These are phyloP conservation scores for Parambassis ranga DNA, from an alignment of 2,797 vertebrate genomes.

Conservation along the genomic window DNA sequence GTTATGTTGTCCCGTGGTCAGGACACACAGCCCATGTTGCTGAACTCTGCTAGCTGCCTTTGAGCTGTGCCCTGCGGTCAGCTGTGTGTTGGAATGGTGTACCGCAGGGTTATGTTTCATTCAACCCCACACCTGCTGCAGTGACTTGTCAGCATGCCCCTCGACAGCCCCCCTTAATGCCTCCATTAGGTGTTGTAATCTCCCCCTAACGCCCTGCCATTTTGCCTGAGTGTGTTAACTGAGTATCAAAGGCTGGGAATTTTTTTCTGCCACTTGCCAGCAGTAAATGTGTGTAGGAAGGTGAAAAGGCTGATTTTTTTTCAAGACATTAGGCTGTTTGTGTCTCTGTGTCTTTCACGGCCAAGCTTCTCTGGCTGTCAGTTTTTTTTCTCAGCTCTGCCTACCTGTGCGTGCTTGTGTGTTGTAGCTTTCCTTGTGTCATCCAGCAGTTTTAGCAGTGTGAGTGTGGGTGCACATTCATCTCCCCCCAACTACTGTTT, in stretches of 20 bases:
- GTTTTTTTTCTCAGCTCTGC: slow-evolving; percentile 1
- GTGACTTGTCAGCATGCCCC: slow-evolving; percentile 64
- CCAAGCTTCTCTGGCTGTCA: slow-evolving; percentile 25
- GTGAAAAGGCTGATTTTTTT: slow-evolving; percentile 45
- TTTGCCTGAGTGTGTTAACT: slow-evolving; percentile 70
- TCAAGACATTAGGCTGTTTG: background rate
- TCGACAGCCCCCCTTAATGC: slow-evolving; percentile 66
- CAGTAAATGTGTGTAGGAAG: slow-evolving; percentile 48
- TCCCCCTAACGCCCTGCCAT: slow-evolving; percentile 65
- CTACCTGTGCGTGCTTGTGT: background rate
- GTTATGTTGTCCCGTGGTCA: slow-evolving; percentile 53
- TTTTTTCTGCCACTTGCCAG: slow-evolving; percentile 66
- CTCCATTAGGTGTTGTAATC: slow-evolving; percentile 79
- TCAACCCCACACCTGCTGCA: slow-evolving; percentile 78
- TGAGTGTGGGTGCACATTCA: slow-evolving; percentile 36
- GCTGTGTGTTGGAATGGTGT: slow-evolving; percentile 42
- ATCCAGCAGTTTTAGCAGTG: slow-evolving; percentile 29
- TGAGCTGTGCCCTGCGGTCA: slow-evolving; percentile 60
- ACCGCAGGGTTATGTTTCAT: slow-evolving; percentile 75
- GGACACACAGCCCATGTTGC: slow-evolving; percentile 41
- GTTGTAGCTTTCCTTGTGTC: slow-evolving; percentile 5
- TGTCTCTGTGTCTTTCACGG: slow-evolving; percentile 1
- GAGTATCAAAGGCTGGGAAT: slow-evolving; percentile 71
- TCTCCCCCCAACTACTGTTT: slow-evolving; percentile 42
- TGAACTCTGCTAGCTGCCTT: slow-evolving; percentile 47